A percentile compares a stretch with the other conserved stretches of the same genome.
Conservation (phyloP, 2,797 vertebrate genomes). For the Choloepus didactylus region DNA sequence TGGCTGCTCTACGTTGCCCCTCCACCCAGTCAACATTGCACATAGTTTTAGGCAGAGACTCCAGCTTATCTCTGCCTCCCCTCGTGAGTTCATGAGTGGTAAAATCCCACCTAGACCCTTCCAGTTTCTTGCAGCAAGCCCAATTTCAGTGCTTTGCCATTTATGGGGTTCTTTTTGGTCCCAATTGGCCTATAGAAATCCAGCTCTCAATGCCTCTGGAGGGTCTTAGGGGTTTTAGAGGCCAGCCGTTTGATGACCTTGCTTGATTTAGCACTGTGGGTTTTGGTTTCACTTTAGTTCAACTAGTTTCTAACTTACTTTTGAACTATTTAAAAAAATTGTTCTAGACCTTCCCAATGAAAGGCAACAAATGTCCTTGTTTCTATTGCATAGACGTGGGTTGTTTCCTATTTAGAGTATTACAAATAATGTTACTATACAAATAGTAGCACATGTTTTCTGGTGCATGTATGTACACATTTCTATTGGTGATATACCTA, state of each 20-base stretch:
- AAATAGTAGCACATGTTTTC: neutral
- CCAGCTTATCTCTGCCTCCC: neutral
- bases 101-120: neutral
- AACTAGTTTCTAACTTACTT: conserved; percentile 30
- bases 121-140: neutral
- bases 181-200: neutral
- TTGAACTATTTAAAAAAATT: neutral
- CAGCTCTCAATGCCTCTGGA: neutral
- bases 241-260: neutral
- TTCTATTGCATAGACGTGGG: neutral
- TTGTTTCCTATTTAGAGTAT: neutral
- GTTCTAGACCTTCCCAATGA: neutral
- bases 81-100: neutral
- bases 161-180: neutral
- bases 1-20: neutral
- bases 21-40: neutral
- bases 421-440: neutral
- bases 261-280: neutral
- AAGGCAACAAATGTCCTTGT: neutral
- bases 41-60: neutral
- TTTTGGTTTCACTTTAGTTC: neutral
- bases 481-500: neutral
- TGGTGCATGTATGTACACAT: neutral
- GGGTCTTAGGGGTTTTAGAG: neutral
- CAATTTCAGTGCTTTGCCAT: neutral